Conservation (phyloP, 2,113 vertebrate genomes). For the Takifugu flavidus region DNA sequence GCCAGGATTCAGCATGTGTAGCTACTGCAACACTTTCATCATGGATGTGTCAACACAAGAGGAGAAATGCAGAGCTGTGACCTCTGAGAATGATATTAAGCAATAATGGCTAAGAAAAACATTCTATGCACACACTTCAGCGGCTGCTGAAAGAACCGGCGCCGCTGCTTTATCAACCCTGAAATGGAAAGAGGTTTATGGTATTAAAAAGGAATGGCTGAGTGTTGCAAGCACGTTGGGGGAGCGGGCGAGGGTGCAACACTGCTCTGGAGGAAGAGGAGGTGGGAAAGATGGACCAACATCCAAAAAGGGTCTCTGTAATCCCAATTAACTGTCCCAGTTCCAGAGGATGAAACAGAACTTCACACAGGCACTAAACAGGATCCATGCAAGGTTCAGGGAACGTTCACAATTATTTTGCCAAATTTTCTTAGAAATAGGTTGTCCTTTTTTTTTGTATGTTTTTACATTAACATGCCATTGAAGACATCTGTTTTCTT, state of each 20-base stretch:
- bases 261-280: slow-evolving; percentile 16
- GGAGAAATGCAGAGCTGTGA: slow-evolving; percentile 33
- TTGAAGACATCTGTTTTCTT: no score
- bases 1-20: neutral
- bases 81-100: slow-evolving; percentile 34
- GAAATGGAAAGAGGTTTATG: slow-evolving; percentile 52
- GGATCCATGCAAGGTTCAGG: neutral
- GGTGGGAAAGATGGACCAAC: slow-evolving; percentile 4
- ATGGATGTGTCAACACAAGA: slow-evolving; percentile 41
- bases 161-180: slow-evolving; percentile 52
- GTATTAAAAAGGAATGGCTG: slow-evolving; percentile 47
- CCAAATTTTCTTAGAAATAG: neutral
- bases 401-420: neutral
- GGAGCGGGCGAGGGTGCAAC: neutral
- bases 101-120: slow-evolving; percentile 37
- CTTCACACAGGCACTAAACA: no score
- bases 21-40: slow-evolving; percentile 37
- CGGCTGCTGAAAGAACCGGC: slow-evolving; percentile 28
- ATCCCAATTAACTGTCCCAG: slow-evolving; percentile 26
- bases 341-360: no score
- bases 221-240: slow-evolving; percentile 20
- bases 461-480: no score
- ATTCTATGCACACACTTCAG: slow-evolving; percentile 20
- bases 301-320: slow-evolving; percentile 17
- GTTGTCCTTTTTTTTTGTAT: no score